These are phyloP conservation scores for Ecdyonurus torrentis DNA, from an alignment of 2,888 invertebrate species.

Conservation along the genomic window DNA sequence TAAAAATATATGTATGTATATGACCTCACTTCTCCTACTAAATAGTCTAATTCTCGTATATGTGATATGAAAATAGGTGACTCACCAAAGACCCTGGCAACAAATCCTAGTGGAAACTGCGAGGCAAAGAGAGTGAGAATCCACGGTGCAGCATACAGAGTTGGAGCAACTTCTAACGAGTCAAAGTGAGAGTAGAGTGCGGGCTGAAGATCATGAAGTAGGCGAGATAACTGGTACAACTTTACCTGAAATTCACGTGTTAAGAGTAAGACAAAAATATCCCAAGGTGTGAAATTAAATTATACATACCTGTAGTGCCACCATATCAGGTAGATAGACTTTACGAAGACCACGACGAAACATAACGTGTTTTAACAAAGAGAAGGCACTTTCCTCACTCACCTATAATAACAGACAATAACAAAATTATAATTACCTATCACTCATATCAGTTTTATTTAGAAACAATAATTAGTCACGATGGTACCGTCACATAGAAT, in stretches of 20 bases:
- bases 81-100: constrained; percentile 80
- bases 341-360: constrained; percentile 71
- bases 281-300: background rate
- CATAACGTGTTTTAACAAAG: constrained; percentile 78
- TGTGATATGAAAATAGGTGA: constrained; percentile 8
- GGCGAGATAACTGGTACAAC: constrained; percentile 82
- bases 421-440: too few relatives aligned
- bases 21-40: too few relatives aligned
- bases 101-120: constrained; percentile 91
- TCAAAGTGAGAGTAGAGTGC: constrained; percentile 78
- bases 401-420: too few relatives aligned
- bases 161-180: constrained; percentile 78
- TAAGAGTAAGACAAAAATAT: too few relatives aligned
- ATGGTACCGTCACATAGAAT: too few relatives aligned
- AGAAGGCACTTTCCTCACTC: constrained; percentile 82
- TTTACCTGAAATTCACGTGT: too few relatives aligned
- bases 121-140: constrained; percentile 90
- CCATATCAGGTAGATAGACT: constrained; percentile 90
- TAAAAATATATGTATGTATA: too few relatives aligned
- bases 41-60: too few relatives aligned
- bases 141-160: constrained; percentile 94
- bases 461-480: too few relatives aligned
- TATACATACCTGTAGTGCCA: constrained; percentile 59
- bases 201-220: constrained; percentile 73
- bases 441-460: too few relatives aligned